A percentile compares a stretch with the other conserved stretches of the same genome.
These are phyloP conservation scores for Artemia sp. DNA, from an alignment of 2,888 invertebrate genomes.

Conservation along the genomic window DNA sequence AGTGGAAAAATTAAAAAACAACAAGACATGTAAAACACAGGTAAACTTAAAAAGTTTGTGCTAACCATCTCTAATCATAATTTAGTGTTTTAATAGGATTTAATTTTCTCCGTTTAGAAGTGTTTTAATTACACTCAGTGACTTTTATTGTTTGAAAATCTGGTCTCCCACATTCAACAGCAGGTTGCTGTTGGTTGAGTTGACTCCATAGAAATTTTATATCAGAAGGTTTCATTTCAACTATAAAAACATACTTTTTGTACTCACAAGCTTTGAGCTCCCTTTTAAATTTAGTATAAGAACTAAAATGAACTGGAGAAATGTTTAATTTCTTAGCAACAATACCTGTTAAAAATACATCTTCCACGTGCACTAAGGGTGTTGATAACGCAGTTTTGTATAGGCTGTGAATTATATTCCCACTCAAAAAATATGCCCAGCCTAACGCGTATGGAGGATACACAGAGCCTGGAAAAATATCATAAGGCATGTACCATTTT, in stretches of 20 bases:
- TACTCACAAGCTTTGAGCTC: background rate
- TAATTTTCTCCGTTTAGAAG: no score
- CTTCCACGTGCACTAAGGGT: conserved; percentile 45
- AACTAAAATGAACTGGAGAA: background rate
- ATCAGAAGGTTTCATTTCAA: background rate
- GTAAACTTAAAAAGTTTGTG: no score
- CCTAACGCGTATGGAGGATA: conserved; percentile 69
- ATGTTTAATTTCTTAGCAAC: conserved; percentile 25
- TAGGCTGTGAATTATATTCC: conserved; percentile 45
- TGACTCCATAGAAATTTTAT: background rate
- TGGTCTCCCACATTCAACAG: no score
- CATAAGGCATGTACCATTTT: conserved; percentile 60
- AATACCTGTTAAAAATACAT: conserved; percentile 30
- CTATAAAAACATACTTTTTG: background rate
- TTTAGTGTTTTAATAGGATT: no score
- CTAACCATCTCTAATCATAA: no score
- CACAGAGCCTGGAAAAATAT: conserved; percentile 50
- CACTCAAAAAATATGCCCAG: conserved; percentile 57
- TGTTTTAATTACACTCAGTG: no score
- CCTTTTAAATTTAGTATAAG: background rate
- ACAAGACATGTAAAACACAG: no score
- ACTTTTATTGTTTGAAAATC: no score
- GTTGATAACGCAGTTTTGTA: conserved; percentile 45
- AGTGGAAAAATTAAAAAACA: no score
- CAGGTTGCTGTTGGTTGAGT: no score